Evolutionary conservation across 2,888 invertebrate species (phyloP), one percentile per base, ranked within the genome.

Genomic region (Heteromurus nitidus): DNA sequence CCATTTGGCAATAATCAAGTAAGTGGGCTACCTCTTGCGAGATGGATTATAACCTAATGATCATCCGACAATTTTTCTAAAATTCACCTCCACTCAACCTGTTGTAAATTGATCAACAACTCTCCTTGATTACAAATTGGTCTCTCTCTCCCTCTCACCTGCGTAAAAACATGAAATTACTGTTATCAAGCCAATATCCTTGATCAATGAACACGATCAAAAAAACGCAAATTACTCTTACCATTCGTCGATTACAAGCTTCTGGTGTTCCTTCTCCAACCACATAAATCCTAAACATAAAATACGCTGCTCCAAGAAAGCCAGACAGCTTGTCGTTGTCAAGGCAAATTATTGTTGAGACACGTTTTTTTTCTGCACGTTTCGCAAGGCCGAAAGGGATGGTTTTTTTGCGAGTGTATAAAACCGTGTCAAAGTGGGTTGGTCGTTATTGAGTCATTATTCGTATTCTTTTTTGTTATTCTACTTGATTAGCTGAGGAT

Each of bases 371-470:
- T 31, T 36, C 50, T 20, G 30, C 50, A 53, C 24, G 3, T 24
- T 55, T 69, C 36, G 55, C 69, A 69, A 69, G 44, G 65, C 42
- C 26, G 22, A 24, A 11, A 44, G 9, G 65, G 24, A 64, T 64
- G 3, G n/a, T n/a, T n/a, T n/a, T n/a, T n/a, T n/a, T n/a, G n/a
- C n/a, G 9, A 58, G 22, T 24, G 22, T 62, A 62, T 13, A 31
- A 70, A 80, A 73, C 70, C 73, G 73, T 67, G 80, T 80, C 80
- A 80, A 80, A 80, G 28, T 73, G 80, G 80, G 80, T 80, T 80
- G 80, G 73, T 65, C 68, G 36, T 28, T 9, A 28, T 28, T 36
- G 62, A 22, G 7, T 58, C 9, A 26, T 64, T 36, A 36, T 36
- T 9, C 36, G 36, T 36, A 13, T 9, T 9, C 53, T 9, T n/a